Base-by-base conservation (phyloP, 2,113 vertebrate genomes). In the Triplophysa rosa region DNA sequence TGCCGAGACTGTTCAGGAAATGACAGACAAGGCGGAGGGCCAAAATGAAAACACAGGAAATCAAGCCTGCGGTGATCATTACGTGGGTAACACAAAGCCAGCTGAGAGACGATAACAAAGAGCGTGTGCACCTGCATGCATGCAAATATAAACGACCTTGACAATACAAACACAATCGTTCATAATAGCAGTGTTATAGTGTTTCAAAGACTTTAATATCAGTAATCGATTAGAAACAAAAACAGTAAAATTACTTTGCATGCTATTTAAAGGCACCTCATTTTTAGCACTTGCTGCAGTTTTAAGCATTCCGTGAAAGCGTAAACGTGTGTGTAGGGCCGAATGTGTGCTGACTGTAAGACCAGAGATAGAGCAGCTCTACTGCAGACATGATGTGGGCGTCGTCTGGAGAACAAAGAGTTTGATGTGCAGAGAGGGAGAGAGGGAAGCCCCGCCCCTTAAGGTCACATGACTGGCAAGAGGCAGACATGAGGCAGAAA, bases 41-140 rank as follows among this genome's bases (percentile, higher is more conserved):
- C 40, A 72, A 77, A 79, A 82, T 21, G 63, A 80, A 82, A 82
- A 85, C 80, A 84, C 83, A 82, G 84, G 84, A 82, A 77, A 82
- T 82, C 77, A 80, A 80, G 56, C 9, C 67, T 72, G 64, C 11
- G 65, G 37, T 77, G 76, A 63, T 81, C 67, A 73, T 75, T 67
- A 64, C 52, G 19, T 21, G 42, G 62, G 68, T 61, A 78, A 56
- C 45, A 58, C 21, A 29, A 47, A 61, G 45, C 37, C 66, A 70
- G 67, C 66, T 61, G 70, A 66, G 67, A 21, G 67, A 29, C 3
- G 16, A 65, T 7, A 54, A 54, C 6, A 64, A 24, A 59, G 29
- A n/a, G 37, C 23, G 24, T 21, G 63, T 40, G n/a, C n/a, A 59
- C 49, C 40, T 40, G 26, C 29, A 21, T 4, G 26, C 58, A 40